Conservation (phyloP, 2,888 invertebrate species). For the Eupithecia exiguata region DNA sequence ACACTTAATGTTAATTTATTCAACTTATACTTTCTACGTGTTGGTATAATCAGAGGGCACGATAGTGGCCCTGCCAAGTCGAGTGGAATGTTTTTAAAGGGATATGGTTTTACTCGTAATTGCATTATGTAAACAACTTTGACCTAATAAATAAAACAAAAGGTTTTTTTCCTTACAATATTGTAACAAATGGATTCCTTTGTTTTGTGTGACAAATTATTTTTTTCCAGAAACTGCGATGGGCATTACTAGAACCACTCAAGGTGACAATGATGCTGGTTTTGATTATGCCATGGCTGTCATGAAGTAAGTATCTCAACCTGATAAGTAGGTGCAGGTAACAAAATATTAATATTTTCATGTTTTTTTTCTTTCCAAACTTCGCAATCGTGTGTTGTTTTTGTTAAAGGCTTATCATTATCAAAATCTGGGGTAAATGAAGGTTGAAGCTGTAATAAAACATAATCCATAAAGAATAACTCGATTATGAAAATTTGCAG, state of each 20-base stretch:
- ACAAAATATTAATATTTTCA: background rate
- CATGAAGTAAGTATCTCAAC: slow-evolving; percentile 83
- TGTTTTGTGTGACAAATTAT: background rate
- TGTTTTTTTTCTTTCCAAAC: background rate
- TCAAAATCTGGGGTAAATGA: too few species aligned
- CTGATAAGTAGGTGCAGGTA: background rate
- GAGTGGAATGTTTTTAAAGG: background rate
- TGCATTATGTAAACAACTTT: background rate
- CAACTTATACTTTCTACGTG: background rate
- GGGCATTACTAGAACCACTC: slow-evolving; percentile 90
- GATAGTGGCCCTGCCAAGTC: background rate
- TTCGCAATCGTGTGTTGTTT: too few species aligned
- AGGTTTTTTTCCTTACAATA: background rate
- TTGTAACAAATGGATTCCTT: background rate
- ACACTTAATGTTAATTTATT: slow-evolving; percentile 7
- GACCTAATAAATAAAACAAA: slow-evolving; percentile 1
- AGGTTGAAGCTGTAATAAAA: too few species aligned
- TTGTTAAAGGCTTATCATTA: too few species aligned
- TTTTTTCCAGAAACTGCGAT: slow-evolving; percentile 88
- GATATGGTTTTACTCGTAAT: background rate
- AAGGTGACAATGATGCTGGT: slow-evolving; percentile 84
- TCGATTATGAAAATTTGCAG: background rate
- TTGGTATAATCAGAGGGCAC: background rate
- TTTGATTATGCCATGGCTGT: slow-evolving; percentile 93
- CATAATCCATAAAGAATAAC: background rate